These are phyloP conservation scores for Pyrgus malvae DNA, from an alignment of 2,888 invertebrate species.

Conservation along the genomic window DNA sequence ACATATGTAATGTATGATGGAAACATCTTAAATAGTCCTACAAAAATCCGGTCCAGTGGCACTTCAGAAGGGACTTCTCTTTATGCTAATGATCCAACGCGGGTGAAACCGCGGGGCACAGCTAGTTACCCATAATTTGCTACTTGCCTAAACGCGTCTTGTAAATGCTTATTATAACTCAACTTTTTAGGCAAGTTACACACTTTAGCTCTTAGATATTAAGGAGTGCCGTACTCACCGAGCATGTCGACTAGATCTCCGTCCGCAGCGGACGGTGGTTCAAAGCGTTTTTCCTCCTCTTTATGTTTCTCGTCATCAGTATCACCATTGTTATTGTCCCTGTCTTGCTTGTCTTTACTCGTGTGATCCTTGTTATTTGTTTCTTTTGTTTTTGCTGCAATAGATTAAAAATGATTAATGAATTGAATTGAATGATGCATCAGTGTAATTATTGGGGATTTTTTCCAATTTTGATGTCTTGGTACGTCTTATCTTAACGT, in stretches of 20 bases:
- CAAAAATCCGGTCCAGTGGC: too few species aligned
- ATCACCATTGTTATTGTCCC: constrained; percentile 84
- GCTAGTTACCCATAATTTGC: too few species aligned
- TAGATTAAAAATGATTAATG: not conserved
- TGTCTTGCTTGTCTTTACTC: constrained; percentile 72
- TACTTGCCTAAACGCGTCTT: not conserved
- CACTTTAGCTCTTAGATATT: not conserved
- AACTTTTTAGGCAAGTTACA: not conserved
- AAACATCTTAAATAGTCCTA: too few species aligned
- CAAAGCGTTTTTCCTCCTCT: constrained; percentile 92
- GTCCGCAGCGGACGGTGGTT: constrained; percentile 89
- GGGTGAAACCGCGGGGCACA: too few species aligned
- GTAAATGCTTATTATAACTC: not conserved
- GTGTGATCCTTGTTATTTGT: constrained; percentile 56
- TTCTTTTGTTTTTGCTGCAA: constrained; percentile 68
- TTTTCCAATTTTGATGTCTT: too few species aligned
- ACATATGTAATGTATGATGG: too few species aligned
- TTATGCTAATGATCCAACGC: too few species aligned
- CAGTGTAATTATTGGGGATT: too few species aligned
- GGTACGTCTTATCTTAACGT: too few species aligned
- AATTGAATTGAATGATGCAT: too few species aligned
- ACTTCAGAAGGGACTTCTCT: too few species aligned
- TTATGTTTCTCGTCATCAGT: constrained; percentile 84
- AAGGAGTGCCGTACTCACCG: constrained; percentile 68
- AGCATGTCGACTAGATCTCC: constrained; percentile 96